Evolutionary conservation across 2,797 vertebrate species (phyloP).

Genomic region (Trachops cirrhosus): DNA sequence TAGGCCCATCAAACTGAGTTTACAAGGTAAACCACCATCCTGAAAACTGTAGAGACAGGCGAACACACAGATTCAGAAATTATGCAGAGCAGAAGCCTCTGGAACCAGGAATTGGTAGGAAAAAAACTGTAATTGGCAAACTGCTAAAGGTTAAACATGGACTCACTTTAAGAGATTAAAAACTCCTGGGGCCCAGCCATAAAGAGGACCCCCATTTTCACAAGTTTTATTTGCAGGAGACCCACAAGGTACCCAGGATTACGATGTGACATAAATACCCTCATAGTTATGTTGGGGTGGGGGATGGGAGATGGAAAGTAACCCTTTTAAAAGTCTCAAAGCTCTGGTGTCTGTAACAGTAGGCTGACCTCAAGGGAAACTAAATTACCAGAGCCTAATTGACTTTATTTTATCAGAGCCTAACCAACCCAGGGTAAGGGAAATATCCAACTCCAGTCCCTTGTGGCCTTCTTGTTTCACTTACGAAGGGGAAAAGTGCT

Average conservation of each 20-base stretch:
- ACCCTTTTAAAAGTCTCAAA: neutral
- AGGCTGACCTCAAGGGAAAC: neutral
- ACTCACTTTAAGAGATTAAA: neutral
- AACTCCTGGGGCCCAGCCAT: neutral
- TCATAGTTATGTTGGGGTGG: neutral
- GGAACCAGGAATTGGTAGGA: neutral
- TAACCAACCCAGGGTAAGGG: neutral
- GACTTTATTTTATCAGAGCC: neutral
- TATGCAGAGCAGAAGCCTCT: neutral
- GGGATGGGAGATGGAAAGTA: neutral
- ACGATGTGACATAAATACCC: neutral
- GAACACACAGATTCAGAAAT: neutral
- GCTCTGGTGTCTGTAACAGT: neutral
- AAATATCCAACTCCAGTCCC: neutral
- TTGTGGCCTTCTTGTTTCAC: neutral
- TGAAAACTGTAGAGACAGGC: neutral
- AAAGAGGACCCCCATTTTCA: neutral
- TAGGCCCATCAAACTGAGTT: neutral
- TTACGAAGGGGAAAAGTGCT: neutral
- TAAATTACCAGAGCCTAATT: neutral
- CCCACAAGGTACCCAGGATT: neutral
- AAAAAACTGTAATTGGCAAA: neutral
- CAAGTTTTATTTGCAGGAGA: neutral
- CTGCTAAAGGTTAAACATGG: neutral
- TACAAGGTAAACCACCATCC: neutral